Percentiles rank a stretch among this genome's conserved stretches.
Evolutionary conservation across 2,888 invertebrate genomes (phyloP).

Genomic region (Rosalia funebris): DNA sequence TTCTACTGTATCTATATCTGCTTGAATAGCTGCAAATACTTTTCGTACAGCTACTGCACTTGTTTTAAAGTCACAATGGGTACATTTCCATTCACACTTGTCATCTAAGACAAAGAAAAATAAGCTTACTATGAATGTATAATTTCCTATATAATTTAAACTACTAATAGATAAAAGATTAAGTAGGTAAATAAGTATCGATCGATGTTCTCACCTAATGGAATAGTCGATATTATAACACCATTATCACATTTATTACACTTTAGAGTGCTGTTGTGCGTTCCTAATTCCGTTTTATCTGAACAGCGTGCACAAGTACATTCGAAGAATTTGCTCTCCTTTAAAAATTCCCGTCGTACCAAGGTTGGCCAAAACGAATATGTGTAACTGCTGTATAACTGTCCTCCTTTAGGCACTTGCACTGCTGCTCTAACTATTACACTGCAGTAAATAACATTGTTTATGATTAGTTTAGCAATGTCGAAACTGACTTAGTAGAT

Average conservation of each 20-base stretch:
- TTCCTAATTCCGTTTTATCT: slow-evolving; percentile 83
- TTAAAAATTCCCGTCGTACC: slow-evolving; percentile 74
- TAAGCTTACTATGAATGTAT: too few relatives aligned
- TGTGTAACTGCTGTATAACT: slow-evolving; percentile 80
- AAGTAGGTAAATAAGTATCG: too few relatives aligned
- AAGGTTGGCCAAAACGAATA: slow-evolving; percentile 79
- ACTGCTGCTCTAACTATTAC: slow-evolving; percentile 77
- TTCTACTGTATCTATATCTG: slow-evolving; percentile 74
- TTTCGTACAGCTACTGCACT: slow-evolving; percentile 71
- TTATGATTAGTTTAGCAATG: too few relatives aligned
- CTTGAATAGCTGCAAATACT: slow-evolving; percentile 72
- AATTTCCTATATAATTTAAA: too few relatives aligned
- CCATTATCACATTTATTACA: slow-evolving; percentile 82
- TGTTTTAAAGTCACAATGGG: slow-evolving; percentile 74
- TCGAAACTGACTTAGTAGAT: too few relatives aligned
- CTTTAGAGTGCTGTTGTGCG: slow-evolving; percentile 81
- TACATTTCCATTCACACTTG: slow-evolving; percentile 71
- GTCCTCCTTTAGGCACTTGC: slow-evolving; percentile 71
- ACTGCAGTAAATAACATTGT: slow-evolving; percentile 65
- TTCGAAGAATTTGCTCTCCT: slow-evolving; percentile 81
- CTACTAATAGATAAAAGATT: too few relatives aligned
- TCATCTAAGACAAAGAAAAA: slow-evolving; percentile 37
- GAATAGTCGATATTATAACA: slow-evolving; percentile 71
- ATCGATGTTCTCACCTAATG: slow-evolving; percentile 78
- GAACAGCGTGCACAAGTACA: slow-evolving; percentile 80